Evolutionary conservation across 2,888 invertebrate genomes (phyloP), one percentile per base, ranked within the genome.

Genomic region (Polymixis lichenea): DNA sequence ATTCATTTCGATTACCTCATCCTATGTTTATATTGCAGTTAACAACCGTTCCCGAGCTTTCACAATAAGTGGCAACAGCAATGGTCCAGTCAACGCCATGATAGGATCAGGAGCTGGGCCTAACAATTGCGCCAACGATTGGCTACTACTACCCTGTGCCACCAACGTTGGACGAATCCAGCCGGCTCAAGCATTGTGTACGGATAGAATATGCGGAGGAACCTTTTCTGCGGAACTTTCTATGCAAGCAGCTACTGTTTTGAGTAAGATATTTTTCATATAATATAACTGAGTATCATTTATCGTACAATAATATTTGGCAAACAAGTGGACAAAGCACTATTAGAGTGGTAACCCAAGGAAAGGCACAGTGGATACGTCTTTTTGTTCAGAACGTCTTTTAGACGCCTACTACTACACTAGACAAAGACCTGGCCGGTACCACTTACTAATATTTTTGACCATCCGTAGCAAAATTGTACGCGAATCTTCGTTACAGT

Each of bases 181-280:
- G 55, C 97, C 97, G 0, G 96, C 97, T 65, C 97, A 97, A 58
- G 97, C 96, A 8, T 87, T 97, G 0, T 98, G 98, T 88, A 98
- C 98, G 5, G 98, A 98, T 93, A 97, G 98, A 73, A 97, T 98
- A 56, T 98, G 98, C 88, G 98, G 98, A 0, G 98, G 98, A 6
- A 98, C 98, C 0, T 97, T 98, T 87, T 98, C 98, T 72, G 96
- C 96, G 0, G 98, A 98, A 90, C 97, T 98, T 4, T 97, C 98
- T 2, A 97, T 98, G 89, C 96, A 97, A 77, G 96, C 98, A 19
- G 97, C 98, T 6, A 97, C 98, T 1, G 97, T 98, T 32, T 96
- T 97, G 90, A 98, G 98, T 98, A 94, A 97, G 97, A 55, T 46
- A 32, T 75, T 46, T 77, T 38, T 75, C 6, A 62, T 28, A 51